Evolutionary conservation across 2,888 invertebrate genomes (phyloP), one percentile per base, ranked within the genome.

Genomic region (Imbricaverruca yamaguchii): DNA sequence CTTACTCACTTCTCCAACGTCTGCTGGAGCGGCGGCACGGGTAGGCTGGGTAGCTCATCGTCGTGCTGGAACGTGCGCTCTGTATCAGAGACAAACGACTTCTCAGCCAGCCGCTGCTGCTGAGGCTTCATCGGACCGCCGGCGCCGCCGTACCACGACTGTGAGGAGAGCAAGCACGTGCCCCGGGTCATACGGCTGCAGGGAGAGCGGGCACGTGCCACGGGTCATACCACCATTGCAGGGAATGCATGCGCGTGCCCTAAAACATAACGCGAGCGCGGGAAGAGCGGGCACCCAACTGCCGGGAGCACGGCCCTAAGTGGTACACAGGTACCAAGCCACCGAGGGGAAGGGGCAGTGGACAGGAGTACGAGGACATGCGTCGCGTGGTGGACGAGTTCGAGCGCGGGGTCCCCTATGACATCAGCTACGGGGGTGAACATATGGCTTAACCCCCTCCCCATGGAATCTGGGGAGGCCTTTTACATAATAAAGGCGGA

Each of bases 31-130:
- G 87, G 85, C 25, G 91, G 91, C 53, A 91, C 85, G 12, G 91
- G 91, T 21, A 91, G 85, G 12, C 88, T 85, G 8, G 90, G 90
- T 25, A 91, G 85, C 11, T 85, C 84, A 74, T 90, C 88, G 84
- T 91, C 90, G 84, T 87, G 87, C 82, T 88, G 87, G 85, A 89
- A 91, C 1, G 91, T 91, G 84, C 85, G 87, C 81, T 87, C 87
- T 1, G 78, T 79, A 7, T 74, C 74, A 15, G 74, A 53, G 74
- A 74, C 74, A 53, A 53, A 74, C 74, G 74, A 21, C 53, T 74
- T 53, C 74, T 74, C 74, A 7, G 74, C 74, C 7, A 53, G 39
- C 15, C 74, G 53, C 18, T 25, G 25, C 23, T 7, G 67, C 74
- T 69, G 65, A 23, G 23, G 65, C 3, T 3, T 10, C 23, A 67